phyloP scores from a whole-genome alignment of 2,888 invertebrate species.

The Epicampocera succincta region DNA sequence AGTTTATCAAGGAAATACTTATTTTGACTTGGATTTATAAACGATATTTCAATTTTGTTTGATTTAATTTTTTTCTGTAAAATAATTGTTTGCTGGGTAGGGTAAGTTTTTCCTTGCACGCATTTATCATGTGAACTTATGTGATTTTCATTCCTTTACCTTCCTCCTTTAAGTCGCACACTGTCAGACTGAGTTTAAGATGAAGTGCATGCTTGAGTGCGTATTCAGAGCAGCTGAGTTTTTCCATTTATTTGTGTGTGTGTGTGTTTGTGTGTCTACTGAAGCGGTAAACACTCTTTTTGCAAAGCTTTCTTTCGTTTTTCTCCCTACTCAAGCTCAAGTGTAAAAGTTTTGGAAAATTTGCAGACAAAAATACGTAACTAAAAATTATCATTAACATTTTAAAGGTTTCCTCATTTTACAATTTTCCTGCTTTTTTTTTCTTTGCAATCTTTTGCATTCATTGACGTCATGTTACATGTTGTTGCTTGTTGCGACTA shows the following conservation, averaged over 20 bases:
- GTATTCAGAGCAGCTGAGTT: not conserved
- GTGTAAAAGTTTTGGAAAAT: constrained; percentile 37
- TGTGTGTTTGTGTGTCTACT: not conserved
- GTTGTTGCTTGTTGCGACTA: not conserved
- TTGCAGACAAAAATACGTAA: constrained; percentile 18
- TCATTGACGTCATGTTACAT: constrained; percentile 5
- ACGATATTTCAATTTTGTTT: too few species aligned
- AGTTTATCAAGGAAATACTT: too few species aligned
- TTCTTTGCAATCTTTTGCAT: not conserved
- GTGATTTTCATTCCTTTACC: not conserved
- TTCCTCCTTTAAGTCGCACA: not conserved
- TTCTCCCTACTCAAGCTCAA: not conserved
- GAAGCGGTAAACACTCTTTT: constrained; percentile 7
- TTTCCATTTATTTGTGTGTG: not conserved
- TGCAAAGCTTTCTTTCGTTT: constrained; percentile 6
- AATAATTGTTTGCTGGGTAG: constrained; percentile 13
- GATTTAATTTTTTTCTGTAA: too few species aligned
- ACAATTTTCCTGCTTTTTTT: not conserved
- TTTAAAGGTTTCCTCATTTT: constrained; percentile 19
- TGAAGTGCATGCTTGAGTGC: not conserved
- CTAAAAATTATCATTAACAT: constrained; percentile 28
- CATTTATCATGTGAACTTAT: not conserved
- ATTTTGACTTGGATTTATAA: too few species aligned
- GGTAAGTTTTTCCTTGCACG: not conserved
- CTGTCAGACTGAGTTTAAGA: constrained; percentile 1